Percentiles rank a stretch among this genome's conserved stretches.
These are phyloP conservation scores for Aricia artaxerxes DNA, from an alignment of 2,888 invertebrate genomes.

Conservation along the genomic window DNA sequence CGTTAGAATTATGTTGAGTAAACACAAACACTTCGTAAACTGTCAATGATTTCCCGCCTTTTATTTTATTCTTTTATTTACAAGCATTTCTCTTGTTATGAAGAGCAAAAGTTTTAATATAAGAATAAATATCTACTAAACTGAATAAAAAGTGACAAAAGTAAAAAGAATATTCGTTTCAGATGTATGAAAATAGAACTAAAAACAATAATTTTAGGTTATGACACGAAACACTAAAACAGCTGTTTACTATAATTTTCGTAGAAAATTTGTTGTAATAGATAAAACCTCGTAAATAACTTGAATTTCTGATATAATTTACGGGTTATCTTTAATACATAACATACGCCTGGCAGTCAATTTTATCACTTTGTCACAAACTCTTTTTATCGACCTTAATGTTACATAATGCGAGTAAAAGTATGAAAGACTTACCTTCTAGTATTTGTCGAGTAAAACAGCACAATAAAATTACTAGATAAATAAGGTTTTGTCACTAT, in stretches of 20 bases:
- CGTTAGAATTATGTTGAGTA: not conserved
- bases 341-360: not conserved
- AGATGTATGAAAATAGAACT: not conserved
- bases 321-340: slow-evolving; percentile 29
- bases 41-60: slow-evolving; percentile 31
- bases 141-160: not conserved
- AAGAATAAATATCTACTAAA: not conserved
- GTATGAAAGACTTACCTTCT: slow-evolving; percentile 57
- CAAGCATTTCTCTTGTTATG: not conserved
- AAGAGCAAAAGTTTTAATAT: not conserved
- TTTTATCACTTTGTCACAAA: slow-evolving; percentile 49
- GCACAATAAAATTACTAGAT: not conserved
- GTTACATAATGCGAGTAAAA: slow-evolving; percentile 62
- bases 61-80: not conserved
- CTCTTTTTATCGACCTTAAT: slow-evolving; percentile 43
- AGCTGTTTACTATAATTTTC: slow-evolving; percentile 50
- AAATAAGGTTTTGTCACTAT: slow-evolving; percentile 32
- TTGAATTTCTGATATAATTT: not conserved
- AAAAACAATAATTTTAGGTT: slow-evolving; percentile 35
- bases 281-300: not conserved
- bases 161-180: not conserved
- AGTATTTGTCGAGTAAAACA: slow-evolving; percentile 33
- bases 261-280: slow-evolving; percentile 49
- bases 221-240: slow-evolving; percentile 32
- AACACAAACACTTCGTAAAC: slow-evolving; percentile 9